phyloP scores from a whole-genome alignment of 2,888 invertebrate genomes.

The Philopedon plagiatum region DNA sequence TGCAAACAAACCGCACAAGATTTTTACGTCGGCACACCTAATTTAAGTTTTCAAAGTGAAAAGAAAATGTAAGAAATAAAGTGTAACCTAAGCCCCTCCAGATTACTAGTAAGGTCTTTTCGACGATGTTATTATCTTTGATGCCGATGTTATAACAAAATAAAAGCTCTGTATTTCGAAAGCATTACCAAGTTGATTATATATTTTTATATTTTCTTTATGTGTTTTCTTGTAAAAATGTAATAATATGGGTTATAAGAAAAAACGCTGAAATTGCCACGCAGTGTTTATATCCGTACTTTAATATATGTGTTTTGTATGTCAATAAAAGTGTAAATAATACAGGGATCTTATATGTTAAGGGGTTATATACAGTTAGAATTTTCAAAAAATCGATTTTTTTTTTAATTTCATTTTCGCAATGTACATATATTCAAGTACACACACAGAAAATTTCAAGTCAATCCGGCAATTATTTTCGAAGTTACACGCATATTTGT shows the following conservation, averaged over 20 bases:
- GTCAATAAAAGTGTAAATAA: too few species aligned
- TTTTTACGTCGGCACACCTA: background rate
- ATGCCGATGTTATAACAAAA: conserved; percentile 35
- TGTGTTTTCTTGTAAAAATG: conserved; percentile 6
- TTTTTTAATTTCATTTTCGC: too few species aligned
- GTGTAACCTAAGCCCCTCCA: conserved; percentile 10
- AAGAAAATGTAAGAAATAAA: conserved; percentile 22
- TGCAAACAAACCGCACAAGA: background rate
- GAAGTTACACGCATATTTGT: too few species aligned
- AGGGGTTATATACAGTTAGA: too few species aligned
- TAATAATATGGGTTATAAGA: background rate
- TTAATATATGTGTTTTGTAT: too few species aligned
- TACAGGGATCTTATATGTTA: too few species aligned
- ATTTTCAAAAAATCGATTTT: too few species aligned
- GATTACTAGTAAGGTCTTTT: conserved; percentile 13
- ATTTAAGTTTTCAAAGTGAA: conserved; percentile 5
- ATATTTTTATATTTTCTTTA: conserved; percentile 26
- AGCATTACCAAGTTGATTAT: conserved; percentile 31
- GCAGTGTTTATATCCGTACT: too few species aligned
- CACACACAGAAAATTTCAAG: too few species aligned
- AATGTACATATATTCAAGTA: too few species aligned
- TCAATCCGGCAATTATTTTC: too few species aligned
- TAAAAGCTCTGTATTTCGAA: conserved; percentile 28
- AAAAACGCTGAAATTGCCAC: background rate
- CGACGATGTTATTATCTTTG: conserved; percentile 17